Evolutionary conservation across 2,797 vertebrate species (phyloP).

Genomic region (Rhincodon typus): DNA sequence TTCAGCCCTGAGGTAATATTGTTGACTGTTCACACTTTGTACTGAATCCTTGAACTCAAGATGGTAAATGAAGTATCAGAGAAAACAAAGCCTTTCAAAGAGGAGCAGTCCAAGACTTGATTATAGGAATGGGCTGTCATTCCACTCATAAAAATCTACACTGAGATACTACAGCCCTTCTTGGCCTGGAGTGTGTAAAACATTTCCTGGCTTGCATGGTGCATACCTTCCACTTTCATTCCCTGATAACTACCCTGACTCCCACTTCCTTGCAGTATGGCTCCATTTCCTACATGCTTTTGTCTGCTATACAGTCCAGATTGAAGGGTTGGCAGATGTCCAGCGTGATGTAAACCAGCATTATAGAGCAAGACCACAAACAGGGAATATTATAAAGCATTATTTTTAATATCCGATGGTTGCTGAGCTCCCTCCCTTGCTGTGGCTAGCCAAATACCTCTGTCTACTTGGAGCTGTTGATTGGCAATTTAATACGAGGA

Average conservation of each 20-base stretch:
- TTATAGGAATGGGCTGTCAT: slow-evolving; percentile 27
- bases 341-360: slow-evolving; percentile 25
- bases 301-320: background rate
- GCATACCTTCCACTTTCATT: slow-evolving; percentile 28
- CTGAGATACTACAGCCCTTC: slow-evolving; percentile 17
- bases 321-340: slow-evolving; percentile 31
- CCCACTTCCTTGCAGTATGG: slow-evolving; percentile 20
- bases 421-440: background rate
- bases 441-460: background rate
- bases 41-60: background rate
- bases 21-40: background rate
- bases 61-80: slow-evolving; percentile 9
- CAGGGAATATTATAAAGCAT: slow-evolving; percentile 15
- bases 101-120: background rate
- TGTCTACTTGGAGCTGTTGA: background rate
- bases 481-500: slow-evolving; percentile 6
- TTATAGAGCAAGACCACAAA: slow-evolving; percentile 16
- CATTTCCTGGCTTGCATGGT: slow-evolving; percentile 24
- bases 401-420: slow-evolving; percentile 35
- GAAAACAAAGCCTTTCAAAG: slow-evolving; percentile 17
- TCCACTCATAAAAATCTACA: background rate
- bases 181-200: slow-evolving; percentile 1
- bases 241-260: slow-evolving; percentile 15
- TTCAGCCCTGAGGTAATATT: background rate
- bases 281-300: slow-evolving; percentile 36